phyloP scores from a whole-genome alignment of 2,113 vertebrate species.

The Oreotrochilus melanogaster region DNA sequence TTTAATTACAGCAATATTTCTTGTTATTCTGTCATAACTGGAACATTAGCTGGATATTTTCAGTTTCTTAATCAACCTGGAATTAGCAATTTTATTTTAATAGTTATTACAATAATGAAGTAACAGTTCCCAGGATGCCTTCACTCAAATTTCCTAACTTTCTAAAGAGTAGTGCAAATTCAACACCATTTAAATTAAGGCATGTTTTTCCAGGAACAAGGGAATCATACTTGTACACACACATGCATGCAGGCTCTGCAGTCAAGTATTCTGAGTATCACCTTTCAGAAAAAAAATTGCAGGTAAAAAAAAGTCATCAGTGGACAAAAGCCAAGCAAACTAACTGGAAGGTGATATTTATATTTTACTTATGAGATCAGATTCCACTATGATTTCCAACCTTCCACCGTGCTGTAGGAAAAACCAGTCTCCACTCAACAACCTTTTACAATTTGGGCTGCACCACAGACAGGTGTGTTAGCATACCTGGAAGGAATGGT shows the following conservation, averaged over 20 bases:
- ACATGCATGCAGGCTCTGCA: neutral
- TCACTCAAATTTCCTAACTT: neutral
- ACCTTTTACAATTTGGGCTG: neutral
- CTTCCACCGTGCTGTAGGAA: neutral
- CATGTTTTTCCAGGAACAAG: conserved; percentile 12
- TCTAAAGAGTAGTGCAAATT: neutral
- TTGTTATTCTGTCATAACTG: neutral
- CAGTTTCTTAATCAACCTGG: neutral
- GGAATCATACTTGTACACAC: neutral
- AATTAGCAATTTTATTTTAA: conserved; percentile 4
- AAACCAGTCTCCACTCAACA: neutral
- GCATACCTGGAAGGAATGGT: neutral
- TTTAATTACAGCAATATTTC: conserved; percentile 5
- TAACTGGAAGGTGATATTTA: conserved; percentile 16
- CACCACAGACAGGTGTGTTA: neutral
- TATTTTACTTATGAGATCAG: neutral
- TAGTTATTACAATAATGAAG: neutral
- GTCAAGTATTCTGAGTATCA: neutral
- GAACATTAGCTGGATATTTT: neutral
- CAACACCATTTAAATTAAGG: neutral
- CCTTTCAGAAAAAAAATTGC: conserved; percentile 11
- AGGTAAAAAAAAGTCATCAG: neutral
- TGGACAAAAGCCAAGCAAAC: neutral
- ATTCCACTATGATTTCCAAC: neutral
- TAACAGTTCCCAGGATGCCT: neutral